Evolutionary conservation across 2,113 vertebrate genomes (phyloP), one percentile per base, ranked within the genome.

Genomic region (Plotosus lineatus): DNA sequence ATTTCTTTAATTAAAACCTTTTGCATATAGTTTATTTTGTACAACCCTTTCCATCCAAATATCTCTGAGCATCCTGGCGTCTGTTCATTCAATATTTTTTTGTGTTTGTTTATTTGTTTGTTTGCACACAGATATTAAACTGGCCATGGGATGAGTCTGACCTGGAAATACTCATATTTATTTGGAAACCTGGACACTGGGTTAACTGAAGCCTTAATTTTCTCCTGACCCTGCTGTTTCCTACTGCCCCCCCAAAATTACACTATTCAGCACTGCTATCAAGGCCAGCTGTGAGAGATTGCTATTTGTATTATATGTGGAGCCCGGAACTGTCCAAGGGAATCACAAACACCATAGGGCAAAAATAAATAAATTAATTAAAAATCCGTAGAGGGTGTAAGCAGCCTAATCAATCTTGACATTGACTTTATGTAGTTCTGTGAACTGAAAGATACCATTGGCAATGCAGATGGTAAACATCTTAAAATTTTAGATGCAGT

Each of bases 181-280:
- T n/a, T 78, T 65, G 33, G 44, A 53, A 91, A 89, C 84, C 86
- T 90, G 92, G 91, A 91, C 91, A 91, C 91, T 87, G 86, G 90
- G 60, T 85, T 84, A 84, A 81, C 92, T 93, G 91, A 92, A 91
- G 90, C 92, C 91, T 90, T 89, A 93, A 93, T 92, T 94, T 92
- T 89, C 75, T 88, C 82, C 90, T 83, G 79, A 93, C 85, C 84
- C 88, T 91, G 92, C 90, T 93, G 91, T 94, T 94, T 93, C 89
- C 90, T 93, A 91, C 92, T 93, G 94, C 88, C 92, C 92, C 94
- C 93, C 4, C 95, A 92, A 92, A 94, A 95, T 95, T 93, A 94
- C 94, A 92, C 94, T 92, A 94, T 95, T 94, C 94, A 91, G 93
- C 93, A 94, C 94, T 92, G 93, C 95, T 94, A 95, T 95, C 93